Base-by-base conservation (phyloP, 1,140 invertebrate genomes). In the Penaeus vannamei region DNA sequence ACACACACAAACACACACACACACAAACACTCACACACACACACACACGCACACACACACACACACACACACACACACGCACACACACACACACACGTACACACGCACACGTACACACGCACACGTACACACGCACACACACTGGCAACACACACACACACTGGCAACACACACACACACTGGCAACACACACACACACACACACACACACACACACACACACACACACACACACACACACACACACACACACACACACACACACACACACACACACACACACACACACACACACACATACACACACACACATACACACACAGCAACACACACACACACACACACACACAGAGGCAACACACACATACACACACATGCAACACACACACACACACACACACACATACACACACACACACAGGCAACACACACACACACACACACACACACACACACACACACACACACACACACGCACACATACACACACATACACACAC, bases 1-100 rank as follows among this genome's bases (percentile, higher is more conserved):
- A 42, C 80, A 82, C 36, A 22, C 53, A 46, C 32, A 10, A 2
- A 77, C 32, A 82, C 2, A 42, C 20, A 82, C 26, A 82, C 42
- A 82, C 80, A 42, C 80, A 82, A n/a, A n/a, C n/a, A n/a, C n/a
- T n/a, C 80, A 82, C 46, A 7, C 32, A 42, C 80, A 82, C 36
- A 22, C 53, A 46, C 32, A 10, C n/a, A n/a, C n/a, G n/a, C n/a
- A 82, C 2, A 42, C 20, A 82, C 26, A 82, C 42, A 82, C 80
- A 42, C 80, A 82, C 80, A 82, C 46, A 7, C 32, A 42, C 80
- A 82, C 36, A 22, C 53, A 46, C 32, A 10, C n/a, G n/a, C n/a
- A 82, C 2, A 42, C 20, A 82, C 26, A 82, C 42, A 82, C 80
- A 42, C 80, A 82, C 80, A 82, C 46, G 20, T 46, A 42, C 80